A percentile compares a stretch with the other conserved stretches of the same genome.
Conservation (phyloP, 2,113 vertebrate species). For the Lepus americanus region DNA sequence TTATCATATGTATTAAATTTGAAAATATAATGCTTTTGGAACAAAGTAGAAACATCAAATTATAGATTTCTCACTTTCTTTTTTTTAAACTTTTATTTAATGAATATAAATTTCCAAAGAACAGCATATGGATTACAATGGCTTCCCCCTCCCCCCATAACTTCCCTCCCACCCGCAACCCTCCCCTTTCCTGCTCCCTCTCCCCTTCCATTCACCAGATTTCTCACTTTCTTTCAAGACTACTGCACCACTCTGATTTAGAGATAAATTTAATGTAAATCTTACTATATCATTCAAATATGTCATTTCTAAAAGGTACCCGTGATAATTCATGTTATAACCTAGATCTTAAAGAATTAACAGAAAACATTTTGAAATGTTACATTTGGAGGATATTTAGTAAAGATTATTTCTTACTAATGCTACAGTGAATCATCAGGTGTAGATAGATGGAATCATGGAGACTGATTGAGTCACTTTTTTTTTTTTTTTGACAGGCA, state of each 20-base stretch:
- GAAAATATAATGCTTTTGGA: not conserved
- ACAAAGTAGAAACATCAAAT: constrained; percentile 7
- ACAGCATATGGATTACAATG: too few species aligned
- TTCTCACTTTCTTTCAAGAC: not conserved
- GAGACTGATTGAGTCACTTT: too few species aligned
- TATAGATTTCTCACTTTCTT: not conserved
- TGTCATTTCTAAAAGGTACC: not conserved
- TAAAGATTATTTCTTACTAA: not conserved
- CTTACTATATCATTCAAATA: not conserved
- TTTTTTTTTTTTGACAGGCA: too few species aligned
- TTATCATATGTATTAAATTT: not conserved
- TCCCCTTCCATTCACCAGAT: too few species aligned
- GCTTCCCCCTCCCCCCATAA: too few species aligned
- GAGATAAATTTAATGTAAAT: not conserved
- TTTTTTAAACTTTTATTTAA: not conserved
- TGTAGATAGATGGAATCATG: not conserved
- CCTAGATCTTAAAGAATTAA: not conserved
- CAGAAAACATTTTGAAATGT: not conserved
- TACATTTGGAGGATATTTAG: not conserved
- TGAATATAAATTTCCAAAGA: too few species aligned
- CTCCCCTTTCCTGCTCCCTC: too few species aligned
- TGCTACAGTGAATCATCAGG: not conserved
- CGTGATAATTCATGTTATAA: not conserved
- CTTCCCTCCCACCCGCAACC: too few species aligned
- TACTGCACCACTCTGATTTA: not conserved